Evolutionary conservation across 2,797 vertebrate genomes (phyloP).

Genomic region (Valencia hispanica): DNA sequence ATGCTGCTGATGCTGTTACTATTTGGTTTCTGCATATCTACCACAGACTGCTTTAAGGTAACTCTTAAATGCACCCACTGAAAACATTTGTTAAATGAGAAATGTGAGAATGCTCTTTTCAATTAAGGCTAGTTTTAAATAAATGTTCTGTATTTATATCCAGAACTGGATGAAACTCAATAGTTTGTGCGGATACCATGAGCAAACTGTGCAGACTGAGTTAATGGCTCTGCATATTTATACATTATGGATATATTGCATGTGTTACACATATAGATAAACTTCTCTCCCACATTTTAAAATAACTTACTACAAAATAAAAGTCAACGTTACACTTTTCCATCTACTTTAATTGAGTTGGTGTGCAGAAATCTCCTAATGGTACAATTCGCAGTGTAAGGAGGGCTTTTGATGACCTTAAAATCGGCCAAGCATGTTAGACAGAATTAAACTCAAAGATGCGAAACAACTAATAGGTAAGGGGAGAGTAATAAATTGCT

Average conservation of each 20-base stretch:
- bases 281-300: neutral
- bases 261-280: too few species aligned
- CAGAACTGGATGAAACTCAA: neutral
- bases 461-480: constrained; percentile 32
- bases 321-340: constrained; percentile 4
- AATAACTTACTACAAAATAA: neutral
- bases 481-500: constrained; percentile 60
- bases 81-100: neutral
- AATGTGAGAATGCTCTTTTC: neutral
- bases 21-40: constrained; percentile 16
- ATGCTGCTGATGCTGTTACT: constrained; percentile 21
- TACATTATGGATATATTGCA: neutral
- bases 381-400: neutral
- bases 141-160: neutral
- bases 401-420: constrained; percentile 24
- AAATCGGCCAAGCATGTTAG: constrained; percentile 29
- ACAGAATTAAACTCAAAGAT: constrained; percentile 30
- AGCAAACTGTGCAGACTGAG: neutral
- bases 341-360: neutral
- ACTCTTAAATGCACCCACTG: neutral
- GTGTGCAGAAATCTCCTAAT: neutral
- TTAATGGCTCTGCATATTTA: neutral
- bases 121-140: neutral
- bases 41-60: constrained; percentile 28
- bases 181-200: neutral